These are phyloP conservation scores for Rhadina sibilatrix DNA, from an alignment of 2,113 vertebrate genomes.

Conservation along the genomic window DNA sequence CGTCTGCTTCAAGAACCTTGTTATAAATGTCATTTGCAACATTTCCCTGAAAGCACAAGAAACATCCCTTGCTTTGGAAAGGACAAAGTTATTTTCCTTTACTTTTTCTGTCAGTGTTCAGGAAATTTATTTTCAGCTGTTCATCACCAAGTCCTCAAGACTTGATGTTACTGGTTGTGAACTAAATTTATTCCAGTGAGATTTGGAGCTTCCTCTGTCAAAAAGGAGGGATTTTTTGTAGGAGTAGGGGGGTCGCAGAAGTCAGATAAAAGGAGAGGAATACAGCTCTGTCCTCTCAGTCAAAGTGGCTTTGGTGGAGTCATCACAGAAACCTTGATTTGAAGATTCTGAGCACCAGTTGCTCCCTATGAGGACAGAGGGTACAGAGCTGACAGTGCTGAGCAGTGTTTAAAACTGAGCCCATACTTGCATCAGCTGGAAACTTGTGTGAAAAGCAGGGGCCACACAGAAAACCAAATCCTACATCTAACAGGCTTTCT, in stretches of 20 bases:
- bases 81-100: background rate
- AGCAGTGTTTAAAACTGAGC: background rate
- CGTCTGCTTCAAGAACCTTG: background rate
- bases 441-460: background rate
- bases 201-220: background rate
- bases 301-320: background rate
- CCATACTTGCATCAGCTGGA: background rate
- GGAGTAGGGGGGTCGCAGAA: background rate
- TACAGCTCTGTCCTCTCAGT: background rate
- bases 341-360: background rate
- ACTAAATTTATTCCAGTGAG: background rate
- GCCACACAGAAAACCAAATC: background rate
- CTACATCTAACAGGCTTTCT: background rate
- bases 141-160: background rate
- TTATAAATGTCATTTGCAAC: background rate
- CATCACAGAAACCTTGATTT: background rate
- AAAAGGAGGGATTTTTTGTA: background rate
- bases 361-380: background rate
- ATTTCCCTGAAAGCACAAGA: constrained; percentile 28
- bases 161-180: background rate
- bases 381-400: background rate
- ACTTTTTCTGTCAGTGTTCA: background rate
- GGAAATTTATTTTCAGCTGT: background rate
- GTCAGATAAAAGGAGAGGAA: background rate
- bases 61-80: background rate